Base-by-base conservation (phyloP, 2,888 invertebrate species). In the Drosophila antonietae region DNA sequence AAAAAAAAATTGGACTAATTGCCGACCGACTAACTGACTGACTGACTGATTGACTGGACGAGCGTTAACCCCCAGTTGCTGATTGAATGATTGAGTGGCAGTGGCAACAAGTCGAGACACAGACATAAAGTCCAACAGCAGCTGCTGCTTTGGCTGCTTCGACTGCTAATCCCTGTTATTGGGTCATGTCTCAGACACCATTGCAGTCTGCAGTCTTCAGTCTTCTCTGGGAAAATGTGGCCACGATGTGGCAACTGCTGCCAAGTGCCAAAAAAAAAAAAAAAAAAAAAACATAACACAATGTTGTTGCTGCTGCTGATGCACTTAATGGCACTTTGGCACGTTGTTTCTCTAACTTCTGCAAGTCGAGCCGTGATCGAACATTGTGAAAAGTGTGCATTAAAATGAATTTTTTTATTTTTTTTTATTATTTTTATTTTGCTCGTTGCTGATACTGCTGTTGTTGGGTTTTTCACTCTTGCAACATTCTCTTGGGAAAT, bases 81-180 rank as follows among this genome's bases (percentile, higher is more conserved):
- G 83, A 87, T 87, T 87, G 83, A 88, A 85, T 83, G 86, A 86
- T 86, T 88, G 84, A 88, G 75, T 87, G 82, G 71, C 78, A 84
- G 71, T 83, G 73, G 80, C 86, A 83, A 80, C 58, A 15, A 74
- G 78, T 70, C 53, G 63, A 67, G 68, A 68, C 75, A 77, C 68
- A 80, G 69, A 68, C 61, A 61, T 41, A 64, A 51, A 68, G 33
- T 46, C 69, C 58, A 65, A 35, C 66, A 64, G 77, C 83, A 77
- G 76, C 80, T 60, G 64, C 63, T 61, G 60, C 74, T 37, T 39
- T 8, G 41, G 46, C 46, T n/a, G 55, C 41, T 41, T 18, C 31
- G 8, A 23, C 18, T 47, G 58, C 82, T 88, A 86, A 86, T 83
- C 88, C 86, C 86, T 86, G 86, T 88, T 86, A 88, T 86, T 86